Evolutionary conservation across 2,888 invertebrate genomes (phyloP).

Genomic region (Periphyllus acericola): DNA sequence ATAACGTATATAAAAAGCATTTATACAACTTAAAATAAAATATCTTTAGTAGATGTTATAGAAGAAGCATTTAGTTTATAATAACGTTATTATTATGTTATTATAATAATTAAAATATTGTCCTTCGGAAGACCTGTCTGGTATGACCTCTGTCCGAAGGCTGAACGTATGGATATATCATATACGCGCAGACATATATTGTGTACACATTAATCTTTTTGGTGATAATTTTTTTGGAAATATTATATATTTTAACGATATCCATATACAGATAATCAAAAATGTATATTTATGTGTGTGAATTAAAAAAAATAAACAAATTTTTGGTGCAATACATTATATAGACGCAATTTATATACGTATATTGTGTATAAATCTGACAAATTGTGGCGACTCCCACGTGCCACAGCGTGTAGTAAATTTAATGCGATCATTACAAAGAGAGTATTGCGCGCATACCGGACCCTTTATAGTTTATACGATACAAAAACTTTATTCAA

Average conservation of each 20-base stretch:
- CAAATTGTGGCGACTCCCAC: slow-evolving; percentile 43
- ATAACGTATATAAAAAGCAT: background rate
- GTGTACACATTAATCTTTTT: background rate
- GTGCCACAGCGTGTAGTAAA: background rate
- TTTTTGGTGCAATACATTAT: background rate
- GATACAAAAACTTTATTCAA: background rate
- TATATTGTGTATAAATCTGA: slow-evolving; percentile 17
- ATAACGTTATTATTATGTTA: background rate
- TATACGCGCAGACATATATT: background rate
- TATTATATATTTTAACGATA: background rate
- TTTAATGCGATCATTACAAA: background rate
- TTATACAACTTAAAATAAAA: slow-evolving; percentile 3
- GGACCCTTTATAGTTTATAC: background rate
- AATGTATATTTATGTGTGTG: background rate
- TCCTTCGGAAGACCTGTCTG: slow-evolving; percentile 45
- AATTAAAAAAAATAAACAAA: background rate
- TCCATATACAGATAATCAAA: background rate
- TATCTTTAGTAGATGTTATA: background rate
- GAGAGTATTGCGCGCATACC: background rate
- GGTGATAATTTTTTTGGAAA: slow-evolving; percentile 24
- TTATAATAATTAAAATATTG: slow-evolving; percentile 45
- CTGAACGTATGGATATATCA: background rate
- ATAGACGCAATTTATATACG: background rate
- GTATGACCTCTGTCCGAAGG: slow-evolving; percentile 44
- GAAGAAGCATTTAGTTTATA: slow-evolving; percentile 15